These are phyloP conservation scores for Crypturellus tataupa DNA, from an alignment of 2,797 vertebrate species.

Conservation along the genomic window DNA sequence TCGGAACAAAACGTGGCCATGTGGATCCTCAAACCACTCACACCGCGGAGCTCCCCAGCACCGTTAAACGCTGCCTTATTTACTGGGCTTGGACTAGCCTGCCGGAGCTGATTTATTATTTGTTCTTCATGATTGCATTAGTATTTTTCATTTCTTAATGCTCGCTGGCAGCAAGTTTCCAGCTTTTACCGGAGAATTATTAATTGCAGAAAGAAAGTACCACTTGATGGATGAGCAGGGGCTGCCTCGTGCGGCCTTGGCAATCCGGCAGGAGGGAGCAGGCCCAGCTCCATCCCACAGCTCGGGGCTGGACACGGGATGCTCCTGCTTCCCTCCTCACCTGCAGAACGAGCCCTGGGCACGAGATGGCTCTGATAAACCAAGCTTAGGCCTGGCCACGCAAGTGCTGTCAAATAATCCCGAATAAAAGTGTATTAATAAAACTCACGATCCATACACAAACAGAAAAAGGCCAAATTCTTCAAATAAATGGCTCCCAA, in stretches of 20 bases:
- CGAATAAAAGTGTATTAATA: background rate
- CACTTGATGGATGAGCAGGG: background rate
- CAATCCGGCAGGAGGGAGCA: background rate
- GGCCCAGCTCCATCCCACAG: background rate
- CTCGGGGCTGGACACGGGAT: background rate
- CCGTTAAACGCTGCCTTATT: background rate
- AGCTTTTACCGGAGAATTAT: background rate
- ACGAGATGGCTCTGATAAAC: background rate
- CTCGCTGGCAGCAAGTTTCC: background rate
- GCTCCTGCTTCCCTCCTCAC: background rate
- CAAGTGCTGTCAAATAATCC: background rate
- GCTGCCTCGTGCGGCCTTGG: background rate
- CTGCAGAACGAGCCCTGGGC: background rate
- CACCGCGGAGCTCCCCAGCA: background rate
- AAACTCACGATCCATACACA: background rate
- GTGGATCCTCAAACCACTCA: conserved; percentile 28
- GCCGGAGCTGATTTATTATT: background rate
- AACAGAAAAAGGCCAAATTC: conserved; percentile 49
- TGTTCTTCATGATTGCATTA: background rate
- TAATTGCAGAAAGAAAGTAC: background rate
- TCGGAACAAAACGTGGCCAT: conserved; percentile 34
- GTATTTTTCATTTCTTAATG: background rate
- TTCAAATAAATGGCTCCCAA: conserved; percentile 59
- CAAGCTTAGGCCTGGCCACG: background rate
- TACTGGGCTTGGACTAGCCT: conserved; percentile 28